Evolutionary conservation across 2,888 invertebrate genomes (phyloP).

Genomic region (Habrosyne pyritoides): DNA sequence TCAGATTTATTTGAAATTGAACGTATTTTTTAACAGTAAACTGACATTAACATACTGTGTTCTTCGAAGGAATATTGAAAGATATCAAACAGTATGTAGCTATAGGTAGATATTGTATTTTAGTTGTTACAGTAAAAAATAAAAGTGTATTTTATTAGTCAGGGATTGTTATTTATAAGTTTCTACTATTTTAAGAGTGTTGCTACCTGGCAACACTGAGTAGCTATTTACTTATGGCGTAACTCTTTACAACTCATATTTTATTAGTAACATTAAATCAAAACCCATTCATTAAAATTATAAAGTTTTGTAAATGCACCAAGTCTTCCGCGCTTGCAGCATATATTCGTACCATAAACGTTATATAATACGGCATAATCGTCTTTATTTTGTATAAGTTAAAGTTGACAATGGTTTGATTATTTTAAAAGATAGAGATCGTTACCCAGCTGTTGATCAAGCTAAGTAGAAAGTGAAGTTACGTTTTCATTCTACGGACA

Average conservation of each 20-base stretch:
- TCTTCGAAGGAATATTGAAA: too few relatives aligned
- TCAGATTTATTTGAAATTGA: too few relatives aligned
- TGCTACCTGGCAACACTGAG: not conserved
- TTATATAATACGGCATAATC: not conserved
- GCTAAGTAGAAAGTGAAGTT: not conserved
- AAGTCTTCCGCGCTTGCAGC: conserved; percentile 1
- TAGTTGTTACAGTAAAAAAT: too few relatives aligned
- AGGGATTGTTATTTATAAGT: too few relatives aligned
- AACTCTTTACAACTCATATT: not conserved
- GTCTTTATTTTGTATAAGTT: not conserved
- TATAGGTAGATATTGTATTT: too few relatives aligned
- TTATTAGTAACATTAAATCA: not conserved
- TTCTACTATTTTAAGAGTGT: too few relatives aligned
- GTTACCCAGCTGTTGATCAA: not conserved
- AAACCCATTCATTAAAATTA: not conserved
- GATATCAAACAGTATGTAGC: too few relatives aligned
- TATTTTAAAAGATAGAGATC: not conserved
- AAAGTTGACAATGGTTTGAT: not conserved
- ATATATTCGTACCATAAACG: not conserved
- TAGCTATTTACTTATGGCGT: not conserved
- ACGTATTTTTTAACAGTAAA: too few relatives aligned
- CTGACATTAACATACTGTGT: too few relatives aligned
- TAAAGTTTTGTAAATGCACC: not conserved
- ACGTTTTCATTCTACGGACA: not conserved
- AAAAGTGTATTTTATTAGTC: too few relatives aligned